Conservation (phyloP, 2,797 vertebrate genomes). For the Galaxias olidus region DNA sequence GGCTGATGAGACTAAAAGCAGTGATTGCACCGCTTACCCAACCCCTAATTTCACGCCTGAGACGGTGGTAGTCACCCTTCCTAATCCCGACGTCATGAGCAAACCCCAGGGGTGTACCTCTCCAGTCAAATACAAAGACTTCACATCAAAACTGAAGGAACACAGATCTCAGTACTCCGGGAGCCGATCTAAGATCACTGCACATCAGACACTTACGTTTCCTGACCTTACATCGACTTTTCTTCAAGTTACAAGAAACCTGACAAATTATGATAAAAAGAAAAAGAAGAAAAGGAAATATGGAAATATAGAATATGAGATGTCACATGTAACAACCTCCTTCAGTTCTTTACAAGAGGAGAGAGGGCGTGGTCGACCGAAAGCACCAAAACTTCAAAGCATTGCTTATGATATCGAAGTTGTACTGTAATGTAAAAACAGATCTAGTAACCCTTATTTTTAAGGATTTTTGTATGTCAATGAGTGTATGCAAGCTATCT, state of each 20-base stretch:
- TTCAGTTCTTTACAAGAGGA: background rate
- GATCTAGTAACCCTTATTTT: background rate
- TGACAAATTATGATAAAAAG: conserved; percentile 38
- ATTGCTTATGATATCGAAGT: conserved; percentile 67
- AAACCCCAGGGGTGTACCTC: no score
- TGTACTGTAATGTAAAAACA: conserved; percentile 39
- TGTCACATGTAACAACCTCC: no score
- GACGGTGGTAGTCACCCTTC: background rate
- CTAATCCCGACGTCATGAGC: no score
- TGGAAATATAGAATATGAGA: no score
- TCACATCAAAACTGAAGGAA: no score
- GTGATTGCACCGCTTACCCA: background rate
- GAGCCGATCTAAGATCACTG: no score
- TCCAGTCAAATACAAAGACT: no score
- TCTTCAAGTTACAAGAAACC: conserved; percentile 55
- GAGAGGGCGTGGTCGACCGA: background rate
- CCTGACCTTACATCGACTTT: conserved; percentile 56
- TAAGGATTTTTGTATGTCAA: no score
- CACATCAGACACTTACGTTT: no score
- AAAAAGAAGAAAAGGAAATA: no score
- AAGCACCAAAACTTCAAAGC: conserved; percentile 14
- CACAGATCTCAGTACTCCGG: no score
- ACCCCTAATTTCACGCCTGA: background rate
- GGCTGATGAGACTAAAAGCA: background rate
- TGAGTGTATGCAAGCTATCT: no score